Percentiles rank a stretch among this genome's conserved stretches.
These are phyloP conservation scores for Helicoverpa armigera DNA, from an alignment of 1,140 invertebrate genomes.

Conservation along the genomic window DNA sequence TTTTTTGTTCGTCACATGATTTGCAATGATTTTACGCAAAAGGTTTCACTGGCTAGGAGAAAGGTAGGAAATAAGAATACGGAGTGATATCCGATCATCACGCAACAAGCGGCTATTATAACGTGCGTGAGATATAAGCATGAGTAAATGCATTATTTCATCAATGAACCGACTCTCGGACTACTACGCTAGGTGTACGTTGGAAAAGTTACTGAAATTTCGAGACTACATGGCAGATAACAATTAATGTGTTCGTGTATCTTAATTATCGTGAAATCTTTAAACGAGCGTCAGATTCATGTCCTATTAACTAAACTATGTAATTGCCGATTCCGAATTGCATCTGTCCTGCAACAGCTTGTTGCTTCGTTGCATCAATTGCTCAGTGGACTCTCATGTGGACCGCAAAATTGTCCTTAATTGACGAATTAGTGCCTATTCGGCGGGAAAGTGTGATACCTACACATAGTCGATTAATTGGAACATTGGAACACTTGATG, in stretches of 20 bases:
- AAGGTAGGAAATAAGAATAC: conserved; percentile 23
- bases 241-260: conserved; percentile 20
- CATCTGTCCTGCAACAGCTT: conserved; percentile 70
- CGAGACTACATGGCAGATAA: conserved; percentile 21
- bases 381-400: conserved; percentile 58
- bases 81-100: conserved; percentile 34
- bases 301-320: conserved; percentile 62
- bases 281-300: conserved; percentile 59
- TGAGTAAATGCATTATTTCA: conserved; percentile 31
- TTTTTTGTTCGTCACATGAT: neutral
- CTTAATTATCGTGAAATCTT: conserved; percentile 59
- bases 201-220: conserved; percentile 18
- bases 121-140: conserved; percentile 33
- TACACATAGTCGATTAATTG: conserved; percentile 37
- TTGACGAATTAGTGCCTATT: conserved; percentile 72
- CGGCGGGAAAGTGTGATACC: conserved; percentile 58
- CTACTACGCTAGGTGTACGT: neutral
- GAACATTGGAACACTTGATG: conserved; percentile 42
- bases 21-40: neutral
- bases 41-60: neutral
- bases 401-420: conserved; percentile 80
- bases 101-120: conserved; percentile 23
- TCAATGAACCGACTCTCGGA: conserved; percentile 1
- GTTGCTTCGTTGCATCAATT: conserved; percentile 69
- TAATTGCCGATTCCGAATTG: conserved; percentile 80